Base-by-base conservation (phyloP, 2,113 vertebrate species). In the Petromus typicus region DNA sequence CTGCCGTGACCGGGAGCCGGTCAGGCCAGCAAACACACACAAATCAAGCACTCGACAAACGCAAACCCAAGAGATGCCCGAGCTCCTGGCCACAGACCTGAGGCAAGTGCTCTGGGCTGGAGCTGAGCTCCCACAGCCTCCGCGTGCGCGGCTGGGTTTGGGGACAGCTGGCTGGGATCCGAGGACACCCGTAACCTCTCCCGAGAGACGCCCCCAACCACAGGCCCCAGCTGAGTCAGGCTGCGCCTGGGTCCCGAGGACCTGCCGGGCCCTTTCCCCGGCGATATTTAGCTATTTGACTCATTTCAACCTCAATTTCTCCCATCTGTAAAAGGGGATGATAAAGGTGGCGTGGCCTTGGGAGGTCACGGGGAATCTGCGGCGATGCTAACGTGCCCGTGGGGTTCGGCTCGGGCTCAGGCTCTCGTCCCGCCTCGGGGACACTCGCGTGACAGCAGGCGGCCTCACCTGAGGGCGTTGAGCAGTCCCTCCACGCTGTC, bases 401-500 rank as follows among this genome's bases (percentile, higher is more conserved):
- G 14, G 6, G 12, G n/a, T 34, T 66, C 23, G 37, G 79, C n/a
- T 66, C 30, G 45, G 11, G 18, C 18, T 73, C 56, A 30, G 56
- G 27, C 14, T 9, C 14, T 48, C 1, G 10, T 22, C 5, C 11
- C 20, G 13, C 2, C 13, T 20, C 45, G 37, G 18, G 11, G 37
- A 32, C 1, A 16, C 69, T 16, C 11, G 48, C 34, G 34, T 57
- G 25, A 13, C 86, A 14, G 80, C 34, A 76, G 59, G 27, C 22
- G n/a, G n/a, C 98, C 99, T 88, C 98, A 99, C 99, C 99, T 99
- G 98, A 99, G 99, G 91, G 99, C 99, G 73, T 99, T 99, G 96
- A 99, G 98, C 96, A 99, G 99, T 84, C 99, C 99, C 98, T 99
- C 99, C 92, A 99, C 99, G 67, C 99, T 99, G 97, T 99, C 99